phyloP scores from a whole-genome alignment of 2,888 invertebrate genomes.

The Papilio demoleus region DNA sequence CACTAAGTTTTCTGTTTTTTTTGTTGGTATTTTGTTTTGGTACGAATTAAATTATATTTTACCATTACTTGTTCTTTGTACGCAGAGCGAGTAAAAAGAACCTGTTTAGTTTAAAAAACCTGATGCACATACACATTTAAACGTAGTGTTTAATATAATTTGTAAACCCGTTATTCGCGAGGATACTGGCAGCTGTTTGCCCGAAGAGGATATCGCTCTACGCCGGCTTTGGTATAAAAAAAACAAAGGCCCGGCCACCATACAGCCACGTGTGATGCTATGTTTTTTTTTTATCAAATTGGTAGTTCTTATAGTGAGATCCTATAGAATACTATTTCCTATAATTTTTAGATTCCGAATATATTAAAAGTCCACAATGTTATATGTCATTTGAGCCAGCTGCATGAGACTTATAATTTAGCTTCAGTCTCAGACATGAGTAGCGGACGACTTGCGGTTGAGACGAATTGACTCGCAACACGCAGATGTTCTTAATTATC shows the following conservation, averaged over 20 bases:
- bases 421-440: constrained; percentile 20
- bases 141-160: constrained; percentile 25
- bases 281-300: neutral
- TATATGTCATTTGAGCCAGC: neutral
- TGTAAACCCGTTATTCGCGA: constrained; percentile 39
- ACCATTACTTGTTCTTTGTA: too few species aligned
- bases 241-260: constrained; percentile 28
- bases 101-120: constrained; percentile 17
- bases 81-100: too few species aligned
- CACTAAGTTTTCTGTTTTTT: too few species aligned
- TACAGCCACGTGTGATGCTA: constrained; percentile 32
- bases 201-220: constrained; percentile 34
- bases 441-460: constrained; percentile 23
- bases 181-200: constrained; percentile 37
- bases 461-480: constrained; percentile 25
- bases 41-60: neutral
- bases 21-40: too few species aligned
- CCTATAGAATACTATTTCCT: neutral
- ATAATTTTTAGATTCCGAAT: too few species aligned
- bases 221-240: constrained; percentile 23
- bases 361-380: neutral
- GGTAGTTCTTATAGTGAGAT: neutral
- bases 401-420: constrained; percentile 32
- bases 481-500: constrained; percentile 74
- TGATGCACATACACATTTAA: constrained; percentile 17